Evolutionary conservation across 2,888 invertebrate genomes (phyloP), one percentile per base, ranked within the genome.

Genomic region (Cinara cedri): DNA sequence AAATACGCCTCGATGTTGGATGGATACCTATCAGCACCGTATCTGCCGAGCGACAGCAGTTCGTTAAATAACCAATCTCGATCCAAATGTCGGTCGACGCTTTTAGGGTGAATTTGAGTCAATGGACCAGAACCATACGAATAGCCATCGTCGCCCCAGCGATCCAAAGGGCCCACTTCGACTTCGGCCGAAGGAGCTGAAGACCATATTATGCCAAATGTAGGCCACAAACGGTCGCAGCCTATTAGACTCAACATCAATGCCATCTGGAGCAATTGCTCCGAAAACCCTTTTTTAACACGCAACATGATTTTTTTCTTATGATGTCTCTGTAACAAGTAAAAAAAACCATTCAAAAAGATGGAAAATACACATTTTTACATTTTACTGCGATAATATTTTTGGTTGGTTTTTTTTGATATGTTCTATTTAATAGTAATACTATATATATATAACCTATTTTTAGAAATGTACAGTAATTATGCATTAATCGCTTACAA

Each of bases 221-320:
- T 34, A 11, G 78, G 68, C 78, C 68, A 57, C n/a, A 78, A 8
- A 34, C 57, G 70, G 16, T 78, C 68, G 16, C 11, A 78, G n/a
- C 70, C 68, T 44, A 78, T 78, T 34, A 78, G 57, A 24, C 66
- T 68, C n/a, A 78, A 60, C 60, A 78, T 19, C 60, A 78, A 55
- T 34, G 78, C 78, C 51, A 78, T n/a, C 57, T 78, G 78, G 42
- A 78, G 78, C 49, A 78, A 60, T 21, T 78, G 68, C 68, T 78
- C 78, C 49, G 78, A 60, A 70, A 78, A 70, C 1, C 78, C 49
- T 60, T 78, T 78, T 70, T 78, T 78, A 8, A 78, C 21, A 2
- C 78, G 78, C 42, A 78, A 68, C 78, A 78, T 76, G 24, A 76
- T 78, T 70, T 78, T 78, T 21, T 68, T 78, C 13, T 70, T 70